Conservation (phyloP, 2,113 vertebrate genomes). For the Aegotheles bennettii region DNA sequence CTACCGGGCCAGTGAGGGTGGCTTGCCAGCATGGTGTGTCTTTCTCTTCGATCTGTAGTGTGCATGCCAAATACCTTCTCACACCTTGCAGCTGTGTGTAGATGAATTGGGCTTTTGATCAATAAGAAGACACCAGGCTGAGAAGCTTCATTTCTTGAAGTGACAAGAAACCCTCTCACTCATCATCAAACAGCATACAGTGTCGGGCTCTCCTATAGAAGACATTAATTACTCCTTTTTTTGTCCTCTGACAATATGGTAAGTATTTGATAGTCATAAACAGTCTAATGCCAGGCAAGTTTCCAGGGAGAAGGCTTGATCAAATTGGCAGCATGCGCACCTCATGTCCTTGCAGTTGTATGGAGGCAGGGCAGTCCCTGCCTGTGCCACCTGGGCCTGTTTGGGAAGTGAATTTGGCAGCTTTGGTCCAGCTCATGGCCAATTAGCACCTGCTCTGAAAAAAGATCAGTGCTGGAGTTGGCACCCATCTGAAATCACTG, state of each 20-base stretch:
- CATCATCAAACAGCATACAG: not conserved
- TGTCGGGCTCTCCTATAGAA: not conserved
- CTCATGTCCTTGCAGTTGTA: not conserved
- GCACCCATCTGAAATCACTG: not conserved
- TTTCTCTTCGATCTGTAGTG: not conserved
- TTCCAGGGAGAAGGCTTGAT: not conserved
- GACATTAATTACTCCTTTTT: not conserved
- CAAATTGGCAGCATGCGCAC: rapidly evolving
- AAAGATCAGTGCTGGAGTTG: not conserved
- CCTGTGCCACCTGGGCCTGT: not conserved
- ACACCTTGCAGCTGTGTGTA: not conserved
- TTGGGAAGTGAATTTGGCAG: not conserved
- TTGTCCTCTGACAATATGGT: not conserved
- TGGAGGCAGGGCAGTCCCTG: not conserved
- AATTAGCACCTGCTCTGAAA: not conserved
- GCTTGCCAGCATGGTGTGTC: rapidly evolving
- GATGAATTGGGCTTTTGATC: not conserved
- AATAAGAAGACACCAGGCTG: not conserved
- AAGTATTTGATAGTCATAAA: not conserved
- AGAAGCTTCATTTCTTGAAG: not conserved
- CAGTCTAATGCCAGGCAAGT: not conserved
- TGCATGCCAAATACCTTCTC: not conserved
- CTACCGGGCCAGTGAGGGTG: not conserved
- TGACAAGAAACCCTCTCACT: not conserved
- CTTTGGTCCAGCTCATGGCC: not conserved